Conservation (phyloP, 2,888 invertebrate species). For the Morinoia aosen region DNA sequence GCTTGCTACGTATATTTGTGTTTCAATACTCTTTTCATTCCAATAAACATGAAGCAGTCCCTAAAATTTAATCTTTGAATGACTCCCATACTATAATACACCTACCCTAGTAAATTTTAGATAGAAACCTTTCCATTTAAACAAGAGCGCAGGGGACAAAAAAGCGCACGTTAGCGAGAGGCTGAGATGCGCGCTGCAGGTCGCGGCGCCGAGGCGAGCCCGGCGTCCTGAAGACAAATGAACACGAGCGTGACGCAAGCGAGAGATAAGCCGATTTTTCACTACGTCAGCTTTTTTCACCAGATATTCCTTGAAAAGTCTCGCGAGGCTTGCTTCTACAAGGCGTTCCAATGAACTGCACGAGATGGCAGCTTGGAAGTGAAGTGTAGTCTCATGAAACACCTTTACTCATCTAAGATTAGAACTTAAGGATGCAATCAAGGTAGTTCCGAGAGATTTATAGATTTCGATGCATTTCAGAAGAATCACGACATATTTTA, state of each 20-base stretch:
- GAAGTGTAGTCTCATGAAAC: not conserved
- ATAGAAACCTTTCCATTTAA: too few relatives aligned
- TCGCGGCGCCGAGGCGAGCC: not conserved
- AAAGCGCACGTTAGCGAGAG: not conserved
- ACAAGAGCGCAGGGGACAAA: too few relatives aligned
- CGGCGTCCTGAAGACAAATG: constrained; percentile 31
- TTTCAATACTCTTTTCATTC: not conserved
- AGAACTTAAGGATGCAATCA: not conserved
- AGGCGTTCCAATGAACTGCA: not conserved
- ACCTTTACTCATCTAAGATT: not conserved
- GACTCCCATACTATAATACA: too few relatives aligned
- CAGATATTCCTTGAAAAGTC: not conserved
- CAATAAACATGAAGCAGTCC: not conserved
- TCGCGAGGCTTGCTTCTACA: not conserved
- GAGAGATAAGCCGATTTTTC: constrained; percentile 48
- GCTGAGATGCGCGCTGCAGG: not conserved
- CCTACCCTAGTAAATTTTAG: too few relatives aligned
- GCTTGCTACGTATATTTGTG: not conserved
- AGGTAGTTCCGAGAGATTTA: not conserved
- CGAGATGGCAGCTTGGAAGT: not conserved
- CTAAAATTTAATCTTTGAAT: not conserved
- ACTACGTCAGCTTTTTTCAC: constrained; percentile 25
- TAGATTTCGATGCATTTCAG: not conserved
- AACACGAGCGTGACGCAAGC: not conserved
- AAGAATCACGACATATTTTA: not conserved